phyloP scores from a whole-genome alignment of 2,113 vertebrate genomes.

The Lipotes vexillifer region DNA sequence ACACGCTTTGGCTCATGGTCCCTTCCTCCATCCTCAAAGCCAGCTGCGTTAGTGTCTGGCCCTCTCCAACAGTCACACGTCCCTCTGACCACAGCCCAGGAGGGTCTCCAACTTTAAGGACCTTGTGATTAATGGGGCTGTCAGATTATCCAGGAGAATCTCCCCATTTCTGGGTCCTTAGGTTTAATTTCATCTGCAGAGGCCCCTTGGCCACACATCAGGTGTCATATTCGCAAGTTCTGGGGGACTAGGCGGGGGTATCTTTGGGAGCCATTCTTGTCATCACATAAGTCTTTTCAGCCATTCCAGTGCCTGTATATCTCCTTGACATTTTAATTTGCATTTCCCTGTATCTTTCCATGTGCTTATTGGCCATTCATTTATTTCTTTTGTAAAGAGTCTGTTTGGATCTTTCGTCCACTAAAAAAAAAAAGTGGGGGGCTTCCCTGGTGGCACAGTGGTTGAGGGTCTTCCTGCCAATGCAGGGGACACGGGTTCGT shows the following conservation, averaged over 20 bases:
- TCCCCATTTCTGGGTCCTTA: not conserved
- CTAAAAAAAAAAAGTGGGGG: not conserved
- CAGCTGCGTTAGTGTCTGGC: accelerated
- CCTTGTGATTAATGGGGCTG: accelerated
- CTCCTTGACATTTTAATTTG: not conserved
- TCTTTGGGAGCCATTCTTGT: not conserved
- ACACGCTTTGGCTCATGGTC: not conserved
- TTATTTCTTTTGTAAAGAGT: not conserved
- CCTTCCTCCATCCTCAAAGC: not conserved
- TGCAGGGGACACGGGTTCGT: no score
- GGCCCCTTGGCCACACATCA: not conserved
- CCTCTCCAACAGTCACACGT: not conserved
- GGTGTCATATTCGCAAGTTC: no score
- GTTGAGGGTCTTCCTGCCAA: no score
- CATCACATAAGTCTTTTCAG: not conserved
- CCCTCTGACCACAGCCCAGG: not conserved
- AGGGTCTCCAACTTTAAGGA: not conserved
- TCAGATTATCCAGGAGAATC: not conserved
- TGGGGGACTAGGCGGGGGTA: not conserved
- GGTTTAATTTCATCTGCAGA: not conserved
- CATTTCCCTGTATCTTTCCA: not conserved
- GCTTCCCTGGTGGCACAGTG: no score
- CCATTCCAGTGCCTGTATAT: no score
- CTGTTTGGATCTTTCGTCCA: not conserved
- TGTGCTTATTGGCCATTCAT: not conserved